Evolutionary conservation across 2,113 vertebrate species (phyloP).

Genomic region (Cynopterus brachyotis): DNA sequence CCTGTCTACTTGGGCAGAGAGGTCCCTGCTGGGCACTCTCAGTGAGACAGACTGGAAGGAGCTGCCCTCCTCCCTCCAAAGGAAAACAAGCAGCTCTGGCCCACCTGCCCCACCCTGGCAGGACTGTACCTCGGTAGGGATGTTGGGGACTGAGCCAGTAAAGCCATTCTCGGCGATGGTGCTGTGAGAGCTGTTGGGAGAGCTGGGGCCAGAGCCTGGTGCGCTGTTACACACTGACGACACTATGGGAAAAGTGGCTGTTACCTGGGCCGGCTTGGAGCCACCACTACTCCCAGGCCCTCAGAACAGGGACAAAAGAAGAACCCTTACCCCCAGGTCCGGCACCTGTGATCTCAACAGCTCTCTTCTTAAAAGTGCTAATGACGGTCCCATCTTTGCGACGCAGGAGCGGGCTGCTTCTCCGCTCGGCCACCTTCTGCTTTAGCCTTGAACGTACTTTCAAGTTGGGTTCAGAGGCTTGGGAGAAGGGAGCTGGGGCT

Average conservation of each 20-base stretch:
- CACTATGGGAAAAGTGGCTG: constrained; percentile 77
- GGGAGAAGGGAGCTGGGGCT: neutral
- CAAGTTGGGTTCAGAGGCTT: constrained; percentile 97
- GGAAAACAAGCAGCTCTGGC: neutral
- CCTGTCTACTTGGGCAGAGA: neutral
- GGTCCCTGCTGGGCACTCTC: neutral
- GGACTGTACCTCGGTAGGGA: constrained; percentile 87
- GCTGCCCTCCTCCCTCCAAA: neutral
- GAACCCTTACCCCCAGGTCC: constrained; percentile 74
- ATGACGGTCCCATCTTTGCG: constrained; percentile 95
- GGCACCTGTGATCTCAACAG: constrained; percentile 89
- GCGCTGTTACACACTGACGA: constrained; percentile 91
- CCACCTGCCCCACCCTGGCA: neutral
- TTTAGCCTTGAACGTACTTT: constrained; percentile 97
- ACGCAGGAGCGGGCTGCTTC: constrained; percentile 94
- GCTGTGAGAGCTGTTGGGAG: constrained; percentile 90
- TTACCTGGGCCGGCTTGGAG: constrained; percentile 45
- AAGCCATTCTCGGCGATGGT: constrained; percentile 90
- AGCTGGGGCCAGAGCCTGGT: constrained; percentile 90
- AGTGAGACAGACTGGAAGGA: neutral
- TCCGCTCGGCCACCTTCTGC: constrained; percentile 95
- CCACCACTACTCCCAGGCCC: neutral
- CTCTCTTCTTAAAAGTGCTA: constrained; percentile 95
- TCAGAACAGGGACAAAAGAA: neutral
- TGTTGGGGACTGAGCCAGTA: constrained; percentile 91